Percentiles rank a stretch among this genome's conserved stretches.
phyloP scores from a whole-genome alignment of 2,888 invertebrate species.

The Podotricha telesiphe region DNA sequence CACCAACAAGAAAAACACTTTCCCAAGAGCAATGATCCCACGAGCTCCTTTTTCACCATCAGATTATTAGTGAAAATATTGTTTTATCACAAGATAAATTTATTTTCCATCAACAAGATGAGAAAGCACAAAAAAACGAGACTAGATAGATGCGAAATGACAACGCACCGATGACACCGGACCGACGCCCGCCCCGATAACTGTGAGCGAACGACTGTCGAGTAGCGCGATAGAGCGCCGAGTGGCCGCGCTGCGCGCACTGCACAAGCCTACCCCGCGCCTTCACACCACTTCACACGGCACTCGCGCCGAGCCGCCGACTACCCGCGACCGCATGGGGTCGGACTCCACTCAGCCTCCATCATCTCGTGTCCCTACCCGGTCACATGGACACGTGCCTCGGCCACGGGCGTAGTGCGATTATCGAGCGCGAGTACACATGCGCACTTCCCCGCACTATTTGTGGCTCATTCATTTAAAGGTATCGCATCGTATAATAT shows the following conservation, averaged over 20 bases:
- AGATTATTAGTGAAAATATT: slow-evolving; percentile 47
- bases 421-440: slow-evolving; percentile 79
- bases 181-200: slow-evolving; percentile 61
- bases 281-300: slow-evolving; percentile 41
- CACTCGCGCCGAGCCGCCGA: too few species aligned
- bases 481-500: slow-evolving; percentile 58
- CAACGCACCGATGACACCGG: slow-evolving; percentile 55
- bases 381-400: slow-evolving; percentile 70
- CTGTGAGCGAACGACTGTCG: slow-evolving; percentile 72
- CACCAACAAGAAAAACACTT: slow-evolving; percentile 78
- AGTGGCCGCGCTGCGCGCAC: slow-evolving; percentile 42
- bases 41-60: slow-evolving; percentile 52
- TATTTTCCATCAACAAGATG: slow-evolving; percentile 52
- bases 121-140: slow-evolving; percentile 52
- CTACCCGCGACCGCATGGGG: slow-evolving; percentile 47
- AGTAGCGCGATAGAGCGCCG: slow-evolving; percentile 46
- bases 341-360: slow-evolving; percentile 67
- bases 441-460: slow-evolving; percentile 68
- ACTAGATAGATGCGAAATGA: slow-evolving; percentile 52
- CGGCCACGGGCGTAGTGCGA: slow-evolving; percentile 71
- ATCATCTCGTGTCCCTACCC: slow-evolving; percentile 55
- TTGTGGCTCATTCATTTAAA: slow-evolving; percentile 73
- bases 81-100: slow-evolving; percentile 58
- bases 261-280: slow-evolving; percentile 52
- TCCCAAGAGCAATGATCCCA: slow-evolving; percentile 59